Conservation (phyloP, 2,113 vertebrate species). For the Eubucco bourcierii region DNA sequence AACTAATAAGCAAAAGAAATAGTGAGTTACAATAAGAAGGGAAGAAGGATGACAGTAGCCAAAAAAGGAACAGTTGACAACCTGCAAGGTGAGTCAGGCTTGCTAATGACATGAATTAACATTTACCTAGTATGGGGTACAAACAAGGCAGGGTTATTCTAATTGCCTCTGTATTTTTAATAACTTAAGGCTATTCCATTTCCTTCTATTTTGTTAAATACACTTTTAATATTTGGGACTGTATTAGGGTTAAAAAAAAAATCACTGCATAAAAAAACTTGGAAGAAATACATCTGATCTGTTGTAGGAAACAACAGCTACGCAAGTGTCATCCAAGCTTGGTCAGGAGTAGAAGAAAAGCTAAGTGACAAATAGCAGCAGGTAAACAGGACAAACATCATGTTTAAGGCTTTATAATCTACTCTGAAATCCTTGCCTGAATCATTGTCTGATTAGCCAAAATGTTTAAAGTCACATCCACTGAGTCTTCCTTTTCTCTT, state of each 20-base stretch:
- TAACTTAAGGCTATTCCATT: neutral
- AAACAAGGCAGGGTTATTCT: neutral
- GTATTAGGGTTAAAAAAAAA: neutral
- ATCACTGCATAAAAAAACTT: neutral
- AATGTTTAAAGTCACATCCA: neutral
- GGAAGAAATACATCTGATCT: neutral
- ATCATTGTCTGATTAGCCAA: neutral
- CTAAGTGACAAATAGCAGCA: neutral
- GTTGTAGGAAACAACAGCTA: neutral
- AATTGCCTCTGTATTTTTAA: neutral
- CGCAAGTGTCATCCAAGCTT: neutral
- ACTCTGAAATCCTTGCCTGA: neutral
- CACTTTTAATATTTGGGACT: neutral
- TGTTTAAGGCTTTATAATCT: neutral
- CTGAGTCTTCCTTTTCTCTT: neutral
- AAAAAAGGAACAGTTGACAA: neutral
- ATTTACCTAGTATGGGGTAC: neutral
- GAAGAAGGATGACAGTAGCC: neutral
- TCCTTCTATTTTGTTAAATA: neutral
- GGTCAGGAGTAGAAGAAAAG: neutral
- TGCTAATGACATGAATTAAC: neutral
- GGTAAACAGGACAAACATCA: neutral
- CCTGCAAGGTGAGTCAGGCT: neutral
- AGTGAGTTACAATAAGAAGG: neutral
- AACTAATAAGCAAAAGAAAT: neutral